Evolutionary conservation across 2,113 vertebrate genomes (phyloP).

Genomic region (Rhea americana): DNA sequence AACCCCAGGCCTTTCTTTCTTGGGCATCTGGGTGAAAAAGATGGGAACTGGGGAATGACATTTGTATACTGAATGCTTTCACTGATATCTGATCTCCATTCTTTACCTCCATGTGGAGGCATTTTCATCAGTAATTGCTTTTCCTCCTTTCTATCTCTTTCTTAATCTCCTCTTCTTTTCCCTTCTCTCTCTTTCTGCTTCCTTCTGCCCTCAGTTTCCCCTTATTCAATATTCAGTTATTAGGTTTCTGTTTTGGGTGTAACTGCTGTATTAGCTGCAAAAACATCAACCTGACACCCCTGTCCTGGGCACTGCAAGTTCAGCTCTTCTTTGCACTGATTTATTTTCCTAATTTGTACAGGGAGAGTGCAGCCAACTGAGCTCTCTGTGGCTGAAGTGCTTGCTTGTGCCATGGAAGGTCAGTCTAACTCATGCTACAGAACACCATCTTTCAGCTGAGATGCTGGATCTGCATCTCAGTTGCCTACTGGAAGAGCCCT

Average conservation of each 20-base stretch:
- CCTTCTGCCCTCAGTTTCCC: not conserved
- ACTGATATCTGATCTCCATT: not conserved
- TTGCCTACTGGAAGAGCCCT: not conserved
- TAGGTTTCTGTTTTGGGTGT: not conserved
- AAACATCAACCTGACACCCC: not conserved
- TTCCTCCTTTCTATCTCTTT: not conserved
- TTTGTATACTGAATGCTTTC: not conserved
- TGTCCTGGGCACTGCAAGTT: rapidly evolving
- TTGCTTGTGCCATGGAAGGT: not conserved
- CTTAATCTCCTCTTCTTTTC: not conserved
- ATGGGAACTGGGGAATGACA: not conserved
- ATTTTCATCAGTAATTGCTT: not conserved
- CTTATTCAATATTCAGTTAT: not conserved
- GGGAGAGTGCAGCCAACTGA: not conserved
- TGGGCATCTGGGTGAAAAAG: not conserved
- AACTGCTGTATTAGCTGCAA: not conserved
- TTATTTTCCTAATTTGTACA: not conserved
- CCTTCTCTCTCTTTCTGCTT: not conserved
- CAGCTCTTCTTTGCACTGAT: not conserved
- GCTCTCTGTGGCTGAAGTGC: not conserved
- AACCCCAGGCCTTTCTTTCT: not conserved
- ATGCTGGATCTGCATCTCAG: not conserved
- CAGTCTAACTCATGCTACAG: not conserved
- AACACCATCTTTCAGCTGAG: not conserved
- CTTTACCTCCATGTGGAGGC: not conserved